Evolutionary conservation across 2,888 invertebrate genomes (phyloP).

Genomic region (Heliothis peltigera): DNA sequence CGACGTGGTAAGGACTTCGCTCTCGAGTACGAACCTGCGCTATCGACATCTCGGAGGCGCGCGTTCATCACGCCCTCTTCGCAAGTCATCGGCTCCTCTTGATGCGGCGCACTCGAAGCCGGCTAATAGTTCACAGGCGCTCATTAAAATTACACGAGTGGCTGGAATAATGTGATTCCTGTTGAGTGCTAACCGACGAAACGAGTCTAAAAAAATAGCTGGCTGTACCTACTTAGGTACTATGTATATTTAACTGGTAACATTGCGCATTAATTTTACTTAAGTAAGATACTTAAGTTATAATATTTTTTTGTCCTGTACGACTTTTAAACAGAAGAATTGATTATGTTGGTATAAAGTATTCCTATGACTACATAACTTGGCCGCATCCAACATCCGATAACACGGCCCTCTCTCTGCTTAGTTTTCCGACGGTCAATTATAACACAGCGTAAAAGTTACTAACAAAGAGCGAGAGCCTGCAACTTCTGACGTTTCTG

Average conservation of each 20-base stretch:
- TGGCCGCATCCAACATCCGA: constrained; percentile 17
- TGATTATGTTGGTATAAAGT: constrained; percentile 12
- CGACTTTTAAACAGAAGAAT: constrained; percentile 11
- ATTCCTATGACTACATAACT: constrained; percentile 23
- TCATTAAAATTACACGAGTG: constrained; percentile 64
- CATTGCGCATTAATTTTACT: too few species aligned
- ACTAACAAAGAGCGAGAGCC: constrained; percentile 70
- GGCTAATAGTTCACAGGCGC: constrained; percentile 65
- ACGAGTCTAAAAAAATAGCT: background rate
- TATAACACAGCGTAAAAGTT: constrained; percentile 75
- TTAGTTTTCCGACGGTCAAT: constrained; percentile 67
- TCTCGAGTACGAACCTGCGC: constrained; percentile 66
- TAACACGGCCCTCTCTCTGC: constrained; percentile 42
- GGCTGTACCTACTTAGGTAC: too few species aligned
- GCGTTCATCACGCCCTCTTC: constrained; percentile 69
- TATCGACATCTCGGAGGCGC: constrained; percentile 70
- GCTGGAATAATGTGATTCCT: constrained; percentile 51
- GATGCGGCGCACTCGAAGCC: constrained; percentile 55
- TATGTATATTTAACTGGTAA: too few species aligned
- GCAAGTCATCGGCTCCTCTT: constrained; percentile 71
- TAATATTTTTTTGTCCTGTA: background rate
- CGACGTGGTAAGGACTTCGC: constrained; percentile 56
- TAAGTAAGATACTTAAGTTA: too few species aligned
- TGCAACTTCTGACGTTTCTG: constrained; percentile 70
- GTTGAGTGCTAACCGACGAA: constrained; percentile 31